phyloP scores from a whole-genome alignment of 2,888 invertebrate genomes.

The Anoplius nigerrimus region DNA sequence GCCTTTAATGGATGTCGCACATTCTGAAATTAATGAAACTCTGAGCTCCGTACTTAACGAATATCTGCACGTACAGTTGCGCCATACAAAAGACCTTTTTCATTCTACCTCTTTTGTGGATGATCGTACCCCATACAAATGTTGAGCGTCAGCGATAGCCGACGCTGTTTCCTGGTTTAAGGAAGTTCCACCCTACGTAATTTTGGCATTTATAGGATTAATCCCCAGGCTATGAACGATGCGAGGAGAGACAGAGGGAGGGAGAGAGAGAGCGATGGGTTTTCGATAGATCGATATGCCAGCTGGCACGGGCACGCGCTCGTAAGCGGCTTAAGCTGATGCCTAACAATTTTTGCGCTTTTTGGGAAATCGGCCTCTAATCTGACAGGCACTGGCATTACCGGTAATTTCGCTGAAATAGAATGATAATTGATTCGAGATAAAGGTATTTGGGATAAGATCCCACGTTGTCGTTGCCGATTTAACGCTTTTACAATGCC shows the following conservation, averaged over 20 bases:
- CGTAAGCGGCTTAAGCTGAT: slow-evolving; percentile 72
- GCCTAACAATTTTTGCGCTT: slow-evolving; percentile 70
- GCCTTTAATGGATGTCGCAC: too few relatives aligned
- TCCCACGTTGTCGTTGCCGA: not conserved
- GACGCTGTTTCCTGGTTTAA: slow-evolving; percentile 19
- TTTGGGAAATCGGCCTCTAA: slow-evolving; percentile 65
- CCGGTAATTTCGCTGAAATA: slow-evolving; percentile 63
- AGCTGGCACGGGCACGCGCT: slow-evolving; percentile 57
- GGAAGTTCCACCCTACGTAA: slow-evolving; percentile 54
- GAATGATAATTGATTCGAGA: slow-evolving; percentile 61
- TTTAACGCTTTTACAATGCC: too few relatives aligned
- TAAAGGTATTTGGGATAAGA: slow-evolving; percentile 2
- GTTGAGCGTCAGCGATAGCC: slow-evolving; percentile 18
- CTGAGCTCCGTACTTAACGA: too few relatives aligned
- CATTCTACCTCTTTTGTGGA: not conserved
- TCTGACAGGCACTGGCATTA: slow-evolving; percentile 63
- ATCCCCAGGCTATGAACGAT: slow-evolving; percentile 60
- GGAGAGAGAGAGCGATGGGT: slow-evolving; percentile 58
- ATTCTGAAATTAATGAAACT: too few relatives aligned
- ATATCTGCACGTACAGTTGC: not conserved
- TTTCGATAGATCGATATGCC: slow-evolving; percentile 69
- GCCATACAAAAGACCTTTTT: not conserved
- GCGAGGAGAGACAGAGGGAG: slow-evolving; percentile 22
- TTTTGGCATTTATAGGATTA: slow-evolving; percentile 73
- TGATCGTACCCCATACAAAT: slow-evolving; percentile 14